These are phyloP conservation scores for Oncopodura yosiiana DNA, from an alignment of 1,140 invertebrate species.

Conservation along the genomic window DNA sequence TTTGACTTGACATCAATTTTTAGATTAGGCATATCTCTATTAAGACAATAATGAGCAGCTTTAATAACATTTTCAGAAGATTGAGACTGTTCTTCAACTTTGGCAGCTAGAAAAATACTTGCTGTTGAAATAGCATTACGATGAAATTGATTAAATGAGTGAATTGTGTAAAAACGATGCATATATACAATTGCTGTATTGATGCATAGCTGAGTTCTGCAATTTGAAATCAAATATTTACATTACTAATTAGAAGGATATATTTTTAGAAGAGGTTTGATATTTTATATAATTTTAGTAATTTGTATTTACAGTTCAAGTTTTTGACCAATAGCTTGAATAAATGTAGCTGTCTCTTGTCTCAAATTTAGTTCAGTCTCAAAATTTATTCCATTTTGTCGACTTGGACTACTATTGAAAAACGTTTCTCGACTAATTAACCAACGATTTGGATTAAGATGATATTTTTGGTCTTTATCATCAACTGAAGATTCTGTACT, in stretches of 20 bases:
- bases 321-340: constrained; percentile 94
- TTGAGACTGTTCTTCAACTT: constrained; percentile 92
- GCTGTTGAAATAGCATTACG: constrained; percentile 70
- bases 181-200: constrained; percentile 97
- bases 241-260: no score
- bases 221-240: constrained; percentile 19
- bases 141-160: constrained; percentile 75
- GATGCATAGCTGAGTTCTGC: constrained; percentile 76
- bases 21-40: constrained; percentile 43
- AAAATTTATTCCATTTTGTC: constrained; percentile 75
- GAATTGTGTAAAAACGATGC: constrained; percentile 94
- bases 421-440: constrained; percentile 88
- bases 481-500: no score
- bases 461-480: no score
- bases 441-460: constrained; percentile 56
- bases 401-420: constrained; percentile 74
- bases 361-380: constrained; percentile 87
- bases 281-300: constrained; percentile 6
- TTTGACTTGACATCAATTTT: constrained; percentile 61
- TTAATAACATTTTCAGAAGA: constrained; percentile 93
- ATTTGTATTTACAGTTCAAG: constrained; percentile 66
- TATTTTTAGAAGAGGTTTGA: no score
- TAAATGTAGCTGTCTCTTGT: constrained; percentile 92
- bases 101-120: constrained; percentile 87
- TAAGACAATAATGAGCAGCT: constrained; percentile 71